phyloP scores from a whole-genome alignment of 2,888 invertebrate species.

The Eupithecia tripunctaria region DNA sequence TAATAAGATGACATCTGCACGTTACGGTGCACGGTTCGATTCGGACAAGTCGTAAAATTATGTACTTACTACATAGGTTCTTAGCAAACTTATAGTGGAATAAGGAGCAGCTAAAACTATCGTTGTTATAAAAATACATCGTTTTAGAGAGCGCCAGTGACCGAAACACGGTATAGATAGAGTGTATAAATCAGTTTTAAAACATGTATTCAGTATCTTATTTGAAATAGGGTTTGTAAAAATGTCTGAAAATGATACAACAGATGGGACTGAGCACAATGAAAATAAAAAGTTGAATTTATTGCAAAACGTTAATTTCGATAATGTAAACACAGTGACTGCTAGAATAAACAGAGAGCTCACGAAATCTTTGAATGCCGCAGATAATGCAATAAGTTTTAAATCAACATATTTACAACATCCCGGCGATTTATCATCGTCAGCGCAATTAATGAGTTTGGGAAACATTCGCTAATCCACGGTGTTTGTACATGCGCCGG shows the following conservation, averaged over 20 bases:
- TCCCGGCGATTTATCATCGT: slow-evolving; percentile 67
- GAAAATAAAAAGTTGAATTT: slow-evolving; percentile 31
- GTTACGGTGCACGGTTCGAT: slow-evolving; percentile 58
- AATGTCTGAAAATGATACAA: slow-evolving; percentile 6
- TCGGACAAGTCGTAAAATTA: slow-evolving; percentile 50
- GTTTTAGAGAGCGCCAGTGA: background rate
- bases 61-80: no score
- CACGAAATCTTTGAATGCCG: slow-evolving; percentile 32
- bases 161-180: background rate
- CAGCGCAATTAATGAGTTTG: slow-evolving; percentile 69
- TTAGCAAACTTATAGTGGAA: background rate
- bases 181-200: background rate
- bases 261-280: slow-evolving; percentile 27
- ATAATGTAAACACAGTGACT: slow-evolving; percentile 34
- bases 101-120: background rate
- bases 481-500: slow-evolving; percentile 62
- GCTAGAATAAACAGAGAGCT: slow-evolving; percentile 31
- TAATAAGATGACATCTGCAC: slow-evolving; percentile 76
- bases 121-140: background rate
- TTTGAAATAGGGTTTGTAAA: slow-evolving; percentile 6
- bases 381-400: slow-evolving; percentile 35
- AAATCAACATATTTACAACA: slow-evolving; percentile 50
- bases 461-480: slow-evolving; percentile 72
- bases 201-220: background rate
- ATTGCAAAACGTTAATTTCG: slow-evolving; percentile 23